Evolutionary conservation across 2,888 invertebrate genomes (phyloP).

Genomic region (Epistrophe grossulariae): DNA sequence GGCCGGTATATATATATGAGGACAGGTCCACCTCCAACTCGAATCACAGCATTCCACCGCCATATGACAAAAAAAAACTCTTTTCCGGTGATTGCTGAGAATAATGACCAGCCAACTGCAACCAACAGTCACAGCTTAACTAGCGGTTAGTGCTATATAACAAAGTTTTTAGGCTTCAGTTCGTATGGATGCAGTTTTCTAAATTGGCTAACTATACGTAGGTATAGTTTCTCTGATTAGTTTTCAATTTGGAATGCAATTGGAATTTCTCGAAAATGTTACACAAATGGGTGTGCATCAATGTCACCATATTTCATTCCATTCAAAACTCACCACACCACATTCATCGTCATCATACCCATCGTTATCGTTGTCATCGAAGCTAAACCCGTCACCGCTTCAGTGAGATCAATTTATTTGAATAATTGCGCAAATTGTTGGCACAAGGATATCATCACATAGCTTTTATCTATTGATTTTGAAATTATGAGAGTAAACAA

Average conservation of each 20-base stretch:
- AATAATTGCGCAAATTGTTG: conserved; percentile 76
- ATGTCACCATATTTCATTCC: conserved; percentile 19
- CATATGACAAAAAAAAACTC: conserved; percentile 4
- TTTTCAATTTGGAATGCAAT: conserved; percentile 69
- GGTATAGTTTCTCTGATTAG: conserved; percentile 64
- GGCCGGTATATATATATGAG: neutral
- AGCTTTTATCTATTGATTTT: conserved; percentile 83
- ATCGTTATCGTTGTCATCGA: conserved; percentile 10
- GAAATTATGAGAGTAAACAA: conserved; percentile 83
- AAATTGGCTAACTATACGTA: conserved; percentile 46
- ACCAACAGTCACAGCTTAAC: conserved; percentile 64
- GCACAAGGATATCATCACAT: conserved; percentile 75
- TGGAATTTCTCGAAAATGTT: conserved; percentile 54
- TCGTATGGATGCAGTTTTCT: conserved; percentile 33
- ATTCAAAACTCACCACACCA: neutral
- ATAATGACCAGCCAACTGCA: conserved; percentile 54
- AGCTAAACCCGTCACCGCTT: conserved; percentile 60
- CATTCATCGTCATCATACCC: conserved; percentile 2
- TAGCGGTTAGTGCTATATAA: conserved; percentile 61
- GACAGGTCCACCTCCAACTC: neutral
- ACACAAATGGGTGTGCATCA: conserved; percentile 45
- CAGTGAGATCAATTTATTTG: conserved; percentile 75
- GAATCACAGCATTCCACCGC: neutral
- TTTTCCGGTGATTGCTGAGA: conserved; percentile 70
- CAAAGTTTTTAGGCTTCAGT: conserved; percentile 60